These are phyloP conservation scores for Petaurus breviceps DNA, from an alignment of 2,113 vertebrate genomes.

Conservation along the genomic window DNA sequence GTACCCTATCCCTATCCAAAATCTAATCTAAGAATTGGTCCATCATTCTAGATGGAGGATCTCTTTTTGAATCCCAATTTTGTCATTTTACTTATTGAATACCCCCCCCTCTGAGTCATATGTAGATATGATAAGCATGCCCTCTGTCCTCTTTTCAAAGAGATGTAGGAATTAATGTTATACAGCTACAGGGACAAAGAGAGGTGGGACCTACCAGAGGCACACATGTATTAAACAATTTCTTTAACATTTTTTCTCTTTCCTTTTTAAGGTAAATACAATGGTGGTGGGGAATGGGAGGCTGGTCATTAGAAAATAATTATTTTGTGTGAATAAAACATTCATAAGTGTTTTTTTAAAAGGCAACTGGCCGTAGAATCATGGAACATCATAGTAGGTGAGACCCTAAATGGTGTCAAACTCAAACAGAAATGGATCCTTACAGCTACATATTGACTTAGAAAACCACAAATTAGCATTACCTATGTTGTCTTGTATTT, in stretches of 20 bases:
- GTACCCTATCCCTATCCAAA: not conserved
- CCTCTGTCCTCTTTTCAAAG: not conserved
- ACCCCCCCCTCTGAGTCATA: not conserved
- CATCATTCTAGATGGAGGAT: not conserved
- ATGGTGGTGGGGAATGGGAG: not conserved
- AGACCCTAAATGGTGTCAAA: not conserved
- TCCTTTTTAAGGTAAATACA: not conserved
- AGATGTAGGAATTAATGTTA: not conserved
- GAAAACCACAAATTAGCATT: not conserved
- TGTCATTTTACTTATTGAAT: not conserved
- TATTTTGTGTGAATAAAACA: not conserved
- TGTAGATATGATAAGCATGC: not conserved
- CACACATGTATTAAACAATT: not conserved
- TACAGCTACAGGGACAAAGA: not conserved
- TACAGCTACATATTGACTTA: not conserved
- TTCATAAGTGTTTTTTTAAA: not conserved
- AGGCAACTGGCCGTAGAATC: not conserved
- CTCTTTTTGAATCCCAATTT: not conserved
- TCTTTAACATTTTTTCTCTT: not conserved
- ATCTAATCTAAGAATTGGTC: not conserved
- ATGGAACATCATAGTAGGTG: not conserved
- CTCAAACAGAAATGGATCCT: not conserved
- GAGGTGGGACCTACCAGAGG: not conserved
- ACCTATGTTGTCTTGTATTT: not conserved
- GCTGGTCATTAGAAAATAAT: not conserved